Conservation (phyloP, 2,797 vertebrate species). For the Euthynnus affinis region DNA sequence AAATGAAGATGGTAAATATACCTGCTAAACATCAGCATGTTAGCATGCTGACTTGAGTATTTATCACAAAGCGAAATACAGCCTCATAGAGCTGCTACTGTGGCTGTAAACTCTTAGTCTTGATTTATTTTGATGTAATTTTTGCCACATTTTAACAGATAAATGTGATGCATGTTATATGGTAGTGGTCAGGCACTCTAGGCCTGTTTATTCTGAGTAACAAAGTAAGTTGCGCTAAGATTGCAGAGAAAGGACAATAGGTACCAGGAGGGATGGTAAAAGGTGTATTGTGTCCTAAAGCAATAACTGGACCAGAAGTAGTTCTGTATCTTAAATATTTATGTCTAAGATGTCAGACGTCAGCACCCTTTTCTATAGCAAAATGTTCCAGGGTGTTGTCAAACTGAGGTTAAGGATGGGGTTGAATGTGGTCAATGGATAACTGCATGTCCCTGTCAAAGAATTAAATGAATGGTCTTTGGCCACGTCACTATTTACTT, state of each 20-base stretch:
- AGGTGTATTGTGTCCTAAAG: neutral
- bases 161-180: conserved; percentile 7
- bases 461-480: conserved; percentile 61
- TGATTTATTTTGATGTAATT: neutral
- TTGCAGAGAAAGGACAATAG: neutral
- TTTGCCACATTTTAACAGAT: conserved; percentile 24
- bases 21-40: no score
- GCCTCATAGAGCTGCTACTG: neutral
- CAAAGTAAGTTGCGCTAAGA: neutral
- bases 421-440: conserved; percentile 59
- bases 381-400: conserved; percentile 53
- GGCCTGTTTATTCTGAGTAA: neutral
- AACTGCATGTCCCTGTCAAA: conserved; percentile 59
- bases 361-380: neutral
- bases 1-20: no score
- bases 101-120: neutral
- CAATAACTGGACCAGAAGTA: neutral
- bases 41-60: neutral
- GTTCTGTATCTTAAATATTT: neutral
- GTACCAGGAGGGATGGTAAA: neutral
- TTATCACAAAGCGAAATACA: neutral
- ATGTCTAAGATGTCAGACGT: neutral
- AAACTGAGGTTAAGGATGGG: conserved; percentile 44
- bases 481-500: conserved; percentile 66
- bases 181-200: conserved; percentile 20